phyloP scores from a whole-genome alignment of 2,888 invertebrate genomes.

The Petrophora chlorosata region DNA sequence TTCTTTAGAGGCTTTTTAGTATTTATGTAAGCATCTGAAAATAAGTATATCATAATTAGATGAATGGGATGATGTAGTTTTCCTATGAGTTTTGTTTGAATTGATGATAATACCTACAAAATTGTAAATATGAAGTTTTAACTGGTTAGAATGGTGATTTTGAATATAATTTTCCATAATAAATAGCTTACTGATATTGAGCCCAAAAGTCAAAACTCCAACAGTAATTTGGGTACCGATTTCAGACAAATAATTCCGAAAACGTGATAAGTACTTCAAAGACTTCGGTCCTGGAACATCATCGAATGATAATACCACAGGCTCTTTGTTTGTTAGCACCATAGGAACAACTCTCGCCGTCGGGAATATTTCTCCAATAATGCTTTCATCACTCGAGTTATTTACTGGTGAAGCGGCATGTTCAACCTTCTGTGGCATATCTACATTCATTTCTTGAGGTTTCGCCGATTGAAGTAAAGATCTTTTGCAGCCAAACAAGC shows the following conservation, averaged over 20 bases:
- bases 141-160: neutral
- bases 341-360: conserved; percentile 58
- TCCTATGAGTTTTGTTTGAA: too few relatives aligned
- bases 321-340: conserved; percentile 60
- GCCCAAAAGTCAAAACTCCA: conserved; percentile 73
- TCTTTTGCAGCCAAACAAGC: conserved; percentile 40
- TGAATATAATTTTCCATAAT: neutral
- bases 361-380: conserved; percentile 54
- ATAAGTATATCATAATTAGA: too few relatives aligned
- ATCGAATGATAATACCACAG: conserved; percentile 80
- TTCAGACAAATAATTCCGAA: conserved; percentile 85
- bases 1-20: conserved; percentile 58
- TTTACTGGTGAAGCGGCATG: conserved; percentile 10
- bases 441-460: conserved; percentile 39
- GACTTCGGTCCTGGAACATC: conserved; percentile 86
- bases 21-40: conserved; percentile 56
- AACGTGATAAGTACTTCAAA: conserved; percentile 82
- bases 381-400: conserved; percentile 8
- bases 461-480: conserved; percentile 44
- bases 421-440: conserved; percentile 23
- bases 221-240: conserved; percentile 85
- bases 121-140: neutral
- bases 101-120: too few relatives aligned
- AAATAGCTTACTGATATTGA: conserved; percentile 73
- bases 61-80: too few relatives aligned